Evolutionary conservation across 2,888 invertebrate species (phyloP).

Genomic region (Ochropleura plecta): DNA sequence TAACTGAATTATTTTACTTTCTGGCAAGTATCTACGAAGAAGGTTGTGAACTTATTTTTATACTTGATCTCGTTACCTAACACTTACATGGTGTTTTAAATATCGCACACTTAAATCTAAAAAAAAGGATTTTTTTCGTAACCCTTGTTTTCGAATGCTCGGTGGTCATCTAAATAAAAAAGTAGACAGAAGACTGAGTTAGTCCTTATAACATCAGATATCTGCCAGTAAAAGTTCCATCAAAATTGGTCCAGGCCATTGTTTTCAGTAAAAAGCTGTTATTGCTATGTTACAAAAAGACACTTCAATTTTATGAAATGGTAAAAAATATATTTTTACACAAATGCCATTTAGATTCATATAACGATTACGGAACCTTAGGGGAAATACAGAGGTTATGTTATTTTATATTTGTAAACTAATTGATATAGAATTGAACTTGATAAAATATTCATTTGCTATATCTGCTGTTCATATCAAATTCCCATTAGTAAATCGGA

Average conservation of each 20-base stretch:
- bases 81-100: no score
- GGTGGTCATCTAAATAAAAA: no score
- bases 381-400: not conserved
- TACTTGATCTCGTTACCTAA: no score
- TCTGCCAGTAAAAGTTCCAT: no score
- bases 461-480: not conserved
- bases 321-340: not conserved
- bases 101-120: no score
- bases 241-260: no score
- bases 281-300: not conserved
- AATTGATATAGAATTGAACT: constrained; percentile 1
- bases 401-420: not conserved
- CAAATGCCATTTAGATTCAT: not conserved
- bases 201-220: no score
- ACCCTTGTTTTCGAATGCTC: no score
- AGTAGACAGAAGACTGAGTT: no score
- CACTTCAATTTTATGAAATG: not conserved
- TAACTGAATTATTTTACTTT: constrained; percentile 16
- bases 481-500: constrained; percentile 28
- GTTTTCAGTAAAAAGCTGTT: no score
- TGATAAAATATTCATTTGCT: not conserved
- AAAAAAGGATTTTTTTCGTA: no score
- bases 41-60: not conserved
- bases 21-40: not conserved
- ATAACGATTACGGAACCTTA: not conserved